Evolutionary conservation across 2,888 invertebrate genomes (phyloP).

Genomic region (Troglohyphantes excavatus): DNA sequence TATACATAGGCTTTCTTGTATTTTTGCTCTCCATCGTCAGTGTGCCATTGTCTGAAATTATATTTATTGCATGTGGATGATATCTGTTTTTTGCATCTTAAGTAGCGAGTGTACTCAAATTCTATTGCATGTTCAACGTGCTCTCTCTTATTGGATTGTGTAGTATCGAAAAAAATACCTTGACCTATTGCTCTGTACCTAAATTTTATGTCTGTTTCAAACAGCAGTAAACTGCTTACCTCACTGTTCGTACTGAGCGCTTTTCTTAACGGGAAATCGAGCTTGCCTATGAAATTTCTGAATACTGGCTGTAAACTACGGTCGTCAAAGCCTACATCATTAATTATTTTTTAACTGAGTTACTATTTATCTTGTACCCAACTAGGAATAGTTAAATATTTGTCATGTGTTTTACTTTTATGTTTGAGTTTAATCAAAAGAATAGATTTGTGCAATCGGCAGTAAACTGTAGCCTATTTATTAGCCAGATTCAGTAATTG

Average conservation of each 20-base stretch:
- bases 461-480: not conserved
- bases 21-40: constrained; percentile 78
- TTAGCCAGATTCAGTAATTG: constrained; percentile 5
- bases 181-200: not conserved
- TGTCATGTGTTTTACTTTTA: not conserved
- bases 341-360: not conserved
- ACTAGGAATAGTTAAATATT: not conserved
- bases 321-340: not conserved
- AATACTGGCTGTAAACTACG: not conserved
- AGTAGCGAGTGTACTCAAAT: constrained; percentile 40
- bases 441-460: not conserved
- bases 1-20: constrained; percentile 78
- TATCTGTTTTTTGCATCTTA: constrained; percentile 43
- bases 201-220: constrained; percentile 30
- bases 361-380: not conserved
- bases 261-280: not conserved
- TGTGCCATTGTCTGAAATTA: constrained; percentile 79
- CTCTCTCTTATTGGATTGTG: constrained; percentile 17
- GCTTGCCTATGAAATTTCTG: constrained; percentile 2
- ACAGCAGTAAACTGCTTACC: constrained; percentile 9
- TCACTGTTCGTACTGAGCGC: not conserved
- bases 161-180: not conserved
- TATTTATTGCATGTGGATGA: constrained; percentile 74
- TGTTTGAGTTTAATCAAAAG: not conserved
- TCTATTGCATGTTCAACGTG: constrained; percentile 40